phyloP scores from a whole-genome alignment of 2,888 invertebrate genomes.

The Nomada hirtipes region DNA sequence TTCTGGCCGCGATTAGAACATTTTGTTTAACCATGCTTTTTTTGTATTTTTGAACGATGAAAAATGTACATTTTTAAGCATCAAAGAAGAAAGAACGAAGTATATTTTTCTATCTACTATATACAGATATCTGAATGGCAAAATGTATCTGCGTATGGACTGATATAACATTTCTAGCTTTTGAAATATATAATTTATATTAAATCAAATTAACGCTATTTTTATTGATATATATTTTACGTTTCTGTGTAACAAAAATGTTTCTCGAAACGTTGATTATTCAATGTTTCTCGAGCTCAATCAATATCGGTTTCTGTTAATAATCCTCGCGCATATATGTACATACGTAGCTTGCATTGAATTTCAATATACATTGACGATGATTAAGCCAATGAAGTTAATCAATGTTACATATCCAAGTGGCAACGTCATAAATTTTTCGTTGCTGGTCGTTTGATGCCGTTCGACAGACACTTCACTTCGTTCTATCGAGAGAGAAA shows the following conservation, averaged over 20 bases:
- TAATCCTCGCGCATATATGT: conserved; percentile 1
- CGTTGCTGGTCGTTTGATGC: conserved; percentile 48
- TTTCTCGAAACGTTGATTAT: not conserved
- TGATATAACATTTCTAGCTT: too few relatives aligned
- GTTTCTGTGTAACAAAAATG: not conserved
- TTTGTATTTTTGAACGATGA: not conserved
- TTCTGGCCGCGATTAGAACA: not conserved
- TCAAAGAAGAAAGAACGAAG: too few relatives aligned
- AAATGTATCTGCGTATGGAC: too few relatives aligned
- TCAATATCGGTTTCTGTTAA: not conserved
- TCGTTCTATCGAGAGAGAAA: not conserved
- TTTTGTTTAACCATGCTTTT: too few relatives aligned
- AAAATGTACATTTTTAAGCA: too few relatives aligned
- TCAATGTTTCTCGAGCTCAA: not conserved
- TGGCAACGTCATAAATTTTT: conserved; percentile 50
- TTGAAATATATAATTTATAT: too few relatives aligned
- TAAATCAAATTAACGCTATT: not conserved
- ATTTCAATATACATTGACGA: conserved; percentile 25
- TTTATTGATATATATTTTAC: too few relatives aligned
- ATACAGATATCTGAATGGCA: too few relatives aligned
- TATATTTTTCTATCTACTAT: too few relatives aligned
- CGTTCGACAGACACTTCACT: conserved; percentile 42
- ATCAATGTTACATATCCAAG: conserved; percentile 46
- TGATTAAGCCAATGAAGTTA: conserved; percentile 28
- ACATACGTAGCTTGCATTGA: not conserved